Conservation (phyloP, 2,113 vertebrate species). For the Oreochromis tanganicae region DNA sequence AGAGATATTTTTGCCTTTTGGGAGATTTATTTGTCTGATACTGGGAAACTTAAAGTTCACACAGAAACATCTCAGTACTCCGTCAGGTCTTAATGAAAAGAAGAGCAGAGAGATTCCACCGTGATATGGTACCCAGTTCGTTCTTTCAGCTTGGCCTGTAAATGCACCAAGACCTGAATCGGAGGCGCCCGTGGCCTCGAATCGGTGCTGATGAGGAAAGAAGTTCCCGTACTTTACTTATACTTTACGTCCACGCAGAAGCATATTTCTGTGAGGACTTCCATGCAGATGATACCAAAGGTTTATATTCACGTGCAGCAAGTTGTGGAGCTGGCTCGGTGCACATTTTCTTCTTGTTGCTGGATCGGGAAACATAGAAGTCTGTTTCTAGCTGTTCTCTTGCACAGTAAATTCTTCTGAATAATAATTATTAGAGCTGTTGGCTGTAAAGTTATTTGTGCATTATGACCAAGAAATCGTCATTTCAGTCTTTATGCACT, state of each 20-base stretch:
- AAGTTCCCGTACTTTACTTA: neutral
- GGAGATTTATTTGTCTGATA: neutral
- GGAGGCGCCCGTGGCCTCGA: neutral
- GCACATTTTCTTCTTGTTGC: neutral
- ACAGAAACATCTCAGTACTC: conserved; percentile 34
- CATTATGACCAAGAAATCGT: neutral
- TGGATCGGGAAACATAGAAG: neutral
- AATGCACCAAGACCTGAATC: neutral
- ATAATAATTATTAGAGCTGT: neutral
- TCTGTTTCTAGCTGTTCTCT: neutral
- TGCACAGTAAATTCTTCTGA: conserved; percentile 18
- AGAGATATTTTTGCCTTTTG: neutral
- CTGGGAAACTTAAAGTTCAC: neutral
- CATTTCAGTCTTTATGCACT: neutral
- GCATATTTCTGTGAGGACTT: neutral
- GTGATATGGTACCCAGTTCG: neutral
- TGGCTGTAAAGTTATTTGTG: neutral
- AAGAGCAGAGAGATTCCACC: conserved; percentile 28
- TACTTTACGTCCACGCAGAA: neutral
- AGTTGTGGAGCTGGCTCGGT: neutral
- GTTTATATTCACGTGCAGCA: neutral
- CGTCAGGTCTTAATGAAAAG: neutral
- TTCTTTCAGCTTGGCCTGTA: neutral
- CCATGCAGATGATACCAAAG: neutral
- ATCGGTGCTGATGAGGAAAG: neutral